A percentile compares a stretch with the other conserved stretches of the same genome.
These are phyloP conservation scores for Drosophila sordidapex DNA, from an alignment of 2,888 invertebrate species.

Conservation along the genomic window DNA sequence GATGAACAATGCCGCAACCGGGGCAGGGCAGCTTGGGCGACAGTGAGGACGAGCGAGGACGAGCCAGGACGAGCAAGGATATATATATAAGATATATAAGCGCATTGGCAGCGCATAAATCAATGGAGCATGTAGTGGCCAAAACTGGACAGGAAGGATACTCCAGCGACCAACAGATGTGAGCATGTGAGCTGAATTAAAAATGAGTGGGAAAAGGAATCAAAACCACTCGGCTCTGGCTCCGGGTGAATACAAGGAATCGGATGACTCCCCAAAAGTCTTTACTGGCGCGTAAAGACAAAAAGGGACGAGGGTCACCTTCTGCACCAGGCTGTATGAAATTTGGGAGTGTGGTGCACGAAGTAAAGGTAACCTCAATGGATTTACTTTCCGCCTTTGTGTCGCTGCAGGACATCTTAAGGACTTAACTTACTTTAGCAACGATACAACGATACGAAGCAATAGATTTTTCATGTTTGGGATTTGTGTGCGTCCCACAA, in stretches of 20 bases:
- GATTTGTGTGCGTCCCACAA: constrained; percentile 75
- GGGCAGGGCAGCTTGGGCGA: not conserved
- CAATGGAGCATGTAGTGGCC: constrained; percentile 64
- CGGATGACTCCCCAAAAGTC: constrained; percentile 37
- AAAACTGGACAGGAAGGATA: constrained; percentile 61
- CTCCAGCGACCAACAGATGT: constrained; percentile 69
- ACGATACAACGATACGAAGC: constrained; percentile 39
- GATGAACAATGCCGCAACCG: constrained; percentile 62
- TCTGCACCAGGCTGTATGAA: constrained; percentile 27
- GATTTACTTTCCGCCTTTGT: constrained; percentile 72
- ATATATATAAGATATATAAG: constrained; percentile 21
- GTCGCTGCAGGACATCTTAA: constrained; percentile 72
- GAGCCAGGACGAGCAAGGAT: constrained; percentile 43
- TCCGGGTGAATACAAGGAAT: constrained; percentile 17
- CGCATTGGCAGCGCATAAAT: constrained; percentile 67
- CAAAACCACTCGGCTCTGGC: constrained; percentile 32
- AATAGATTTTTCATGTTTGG: constrained; percentile 80
- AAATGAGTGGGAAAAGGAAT: constrained; percentile 68
- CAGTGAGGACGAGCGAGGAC: constrained; percentile 34
- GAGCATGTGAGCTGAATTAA: constrained; percentile 76
- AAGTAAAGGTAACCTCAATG: constrained; percentile 70
- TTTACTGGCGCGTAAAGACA: constrained; percentile 76
- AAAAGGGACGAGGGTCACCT: constrained; percentile 54
- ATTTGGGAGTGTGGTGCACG: constrained; percentile 11
- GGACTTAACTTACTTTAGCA: constrained; percentile 66